Evolutionary conservation across 37 sponge, comb jelly and placozoan genomes (phyloP), one percentile per base, ranked within the genome.

Genomic region (Chondrilla cf. caribensis): DNA sequence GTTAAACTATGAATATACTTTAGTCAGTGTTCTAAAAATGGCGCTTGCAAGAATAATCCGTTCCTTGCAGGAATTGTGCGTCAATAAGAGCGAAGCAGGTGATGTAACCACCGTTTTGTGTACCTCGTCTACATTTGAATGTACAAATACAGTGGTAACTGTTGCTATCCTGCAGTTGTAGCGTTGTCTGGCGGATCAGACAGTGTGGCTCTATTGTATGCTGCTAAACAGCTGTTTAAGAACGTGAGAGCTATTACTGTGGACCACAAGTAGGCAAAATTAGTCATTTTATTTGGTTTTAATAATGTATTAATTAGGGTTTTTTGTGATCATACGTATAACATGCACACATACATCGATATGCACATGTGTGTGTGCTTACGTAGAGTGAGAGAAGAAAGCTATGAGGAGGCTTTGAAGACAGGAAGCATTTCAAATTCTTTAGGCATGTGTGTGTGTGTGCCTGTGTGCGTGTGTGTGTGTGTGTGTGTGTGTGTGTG

Each of bases 101-200:
- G 11, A 47, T 14, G 51, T 47, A 47, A 14, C 11, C 11, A 14
- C 51, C 11, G 51, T 47, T 14, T 6, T 47, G 51, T n/a, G n/a
- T n/a, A n/a, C n/a, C n/a, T n/a, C n/a, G n/a, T n/a, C n/a, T n/a
- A n/a, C n/a, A n/a, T n/a, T n/a, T n/a, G n/a, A n/a, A n/a, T n/a
- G n/a, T n/a, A n/a, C n/a, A n/a, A n/a, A n/a, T n/a, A n/a, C n/a
- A n/a, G n/a, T n/a, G n/a, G n/a, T n/a, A n/a, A n/a, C n/a, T n/a
- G n/a, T n/a, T n/a, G n/a, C n/a, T n/a, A n/a, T 15, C 32, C 28
- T 70, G 71, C 37, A 82, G 94, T 79, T 35, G 86, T 94, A 25
- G 87, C 86, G 3, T 70, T 94, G 43, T 94, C 94, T 22, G 94
- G 94, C 17, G 43, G 77, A 31, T 82, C 41, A 38, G 82, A 25